Conservation (phyloP, 2,113 vertebrate genomes). For the Passer montanus region DNA sequence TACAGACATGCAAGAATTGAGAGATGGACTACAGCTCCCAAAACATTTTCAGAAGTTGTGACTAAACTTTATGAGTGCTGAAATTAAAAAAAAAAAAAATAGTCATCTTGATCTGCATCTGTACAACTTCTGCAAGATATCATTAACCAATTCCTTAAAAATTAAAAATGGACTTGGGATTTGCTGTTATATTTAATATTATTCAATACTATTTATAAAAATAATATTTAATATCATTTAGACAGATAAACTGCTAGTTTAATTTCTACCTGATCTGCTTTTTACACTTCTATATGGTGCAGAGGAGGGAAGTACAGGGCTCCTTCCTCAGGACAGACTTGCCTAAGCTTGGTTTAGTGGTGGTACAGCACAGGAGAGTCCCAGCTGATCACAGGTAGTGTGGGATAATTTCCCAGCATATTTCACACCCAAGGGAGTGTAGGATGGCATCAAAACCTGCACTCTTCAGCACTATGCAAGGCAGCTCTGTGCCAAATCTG, state of each 20-base stretch:
- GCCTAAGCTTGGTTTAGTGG: background rate
- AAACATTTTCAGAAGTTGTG: background rate
- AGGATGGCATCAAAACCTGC: background rate
- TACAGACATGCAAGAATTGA: background rate
- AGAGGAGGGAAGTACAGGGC: background rate
- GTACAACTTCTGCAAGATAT: background rate
- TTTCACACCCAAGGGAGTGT: background rate
- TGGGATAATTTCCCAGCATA: background rate
- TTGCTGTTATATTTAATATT: background rate
- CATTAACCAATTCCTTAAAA: background rate
- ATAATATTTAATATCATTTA: background rate
- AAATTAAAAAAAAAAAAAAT: background rate
- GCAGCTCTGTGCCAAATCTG: background rate
- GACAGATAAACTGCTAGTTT: background rate
- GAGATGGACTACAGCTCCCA: background rate
- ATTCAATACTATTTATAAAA: background rate
- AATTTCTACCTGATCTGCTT: background rate
- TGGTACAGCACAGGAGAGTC: background rate
- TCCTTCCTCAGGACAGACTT: background rate
- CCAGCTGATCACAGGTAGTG: background rate
- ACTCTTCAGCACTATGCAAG: background rate
- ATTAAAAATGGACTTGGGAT: background rate
- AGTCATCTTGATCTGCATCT: background rate
- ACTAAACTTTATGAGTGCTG: background rate
- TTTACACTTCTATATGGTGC: background rate